Evolutionary conservation across 2,113 vertebrate genomes (phyloP).

Genomic region (Campylorhamphus procurvoides): DNA sequence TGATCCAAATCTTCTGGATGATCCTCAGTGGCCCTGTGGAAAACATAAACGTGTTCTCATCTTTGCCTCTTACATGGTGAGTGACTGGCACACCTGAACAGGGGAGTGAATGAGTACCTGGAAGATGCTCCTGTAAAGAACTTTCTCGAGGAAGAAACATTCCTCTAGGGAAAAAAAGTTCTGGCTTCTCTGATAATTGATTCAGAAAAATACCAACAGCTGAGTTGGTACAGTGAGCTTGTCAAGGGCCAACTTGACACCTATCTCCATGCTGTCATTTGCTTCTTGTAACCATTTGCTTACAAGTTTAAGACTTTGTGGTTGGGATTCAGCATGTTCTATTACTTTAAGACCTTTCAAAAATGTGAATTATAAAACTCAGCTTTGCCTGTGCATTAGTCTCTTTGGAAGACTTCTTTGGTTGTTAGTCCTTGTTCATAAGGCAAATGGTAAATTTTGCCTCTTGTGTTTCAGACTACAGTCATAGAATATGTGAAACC

Average conservation of each 20-base stretch:
- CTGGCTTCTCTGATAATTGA: not conserved
- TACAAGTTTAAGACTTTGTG: not conserved
- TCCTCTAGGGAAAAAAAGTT: not conserved
- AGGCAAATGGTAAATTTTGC: not conserved
- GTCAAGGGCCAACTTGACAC: not conserved
- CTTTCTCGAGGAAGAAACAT: not conserved
- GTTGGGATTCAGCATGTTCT: not conserved
- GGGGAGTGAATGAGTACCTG: not conserved
- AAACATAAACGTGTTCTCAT: slow-evolving; percentile 98
- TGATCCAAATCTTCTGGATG: slow-evolving; percentile 91
- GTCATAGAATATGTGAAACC: slow-evolving; percentile 98
- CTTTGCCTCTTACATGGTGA: slow-evolving; percentile 97
- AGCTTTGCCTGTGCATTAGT: not conserved
- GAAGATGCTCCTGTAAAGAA: not conserved
- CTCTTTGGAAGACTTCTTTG: not conserved
- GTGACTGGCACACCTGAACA: not conserved
- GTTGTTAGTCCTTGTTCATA: not conserved
- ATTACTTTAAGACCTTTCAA: not conserved
- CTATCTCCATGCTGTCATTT: not conserved
- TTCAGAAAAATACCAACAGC: not conserved
- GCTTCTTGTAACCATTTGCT: not conserved
- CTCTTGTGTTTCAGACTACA: slow-evolving; percentile 83
- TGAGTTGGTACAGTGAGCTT: not conserved
- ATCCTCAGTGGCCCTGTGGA: slow-evolving; percentile 97
- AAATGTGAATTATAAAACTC: not conserved